A percentile compares a stretch with the other conserved stretches of the same genome.
These are phyloP conservation scores for Hypercompe scribonia DNA, from an alignment of 2,888 invertebrate genomes.

Conservation along the genomic window DNA sequence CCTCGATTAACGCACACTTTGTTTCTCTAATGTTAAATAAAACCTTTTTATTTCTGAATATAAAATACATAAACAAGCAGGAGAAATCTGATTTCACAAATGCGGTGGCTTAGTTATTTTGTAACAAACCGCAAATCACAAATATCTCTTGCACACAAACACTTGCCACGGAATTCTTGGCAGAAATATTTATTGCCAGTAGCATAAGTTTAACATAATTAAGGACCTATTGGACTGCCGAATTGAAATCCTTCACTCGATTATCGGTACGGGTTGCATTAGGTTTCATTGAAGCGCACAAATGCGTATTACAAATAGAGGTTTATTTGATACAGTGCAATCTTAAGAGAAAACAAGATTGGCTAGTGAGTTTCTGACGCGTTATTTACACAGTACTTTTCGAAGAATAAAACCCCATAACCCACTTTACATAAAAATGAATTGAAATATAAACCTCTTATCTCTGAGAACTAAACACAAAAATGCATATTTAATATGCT, in stretches of 20 bases:
- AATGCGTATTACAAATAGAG: not conserved
- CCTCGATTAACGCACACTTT: slow-evolving; percentile 58
- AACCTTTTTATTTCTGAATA: not conserved
- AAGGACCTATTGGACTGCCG: too few species aligned
- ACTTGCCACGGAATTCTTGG: not conserved
- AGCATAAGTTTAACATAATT: not conserved
- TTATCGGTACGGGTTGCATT: not conserved
- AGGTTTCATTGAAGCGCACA: not conserved
- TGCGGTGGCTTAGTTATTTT: not conserved
- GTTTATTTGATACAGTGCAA: not conserved
- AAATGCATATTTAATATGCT: slow-evolving; percentile 47
- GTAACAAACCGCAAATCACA: not conserved
- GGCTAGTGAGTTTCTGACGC: not conserved
- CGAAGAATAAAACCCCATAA: not conserved
- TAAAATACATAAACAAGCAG: not conserved
- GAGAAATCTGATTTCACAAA: not conserved
- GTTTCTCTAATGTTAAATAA: slow-evolving; percentile 27
- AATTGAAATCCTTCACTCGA: not conserved
- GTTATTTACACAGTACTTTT: not conserved
- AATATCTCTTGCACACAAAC: not conserved
- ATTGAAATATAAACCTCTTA: slow-evolving; percentile 28
- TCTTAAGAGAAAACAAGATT: not conserved
- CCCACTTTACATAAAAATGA: slow-evolving; percentile 14
- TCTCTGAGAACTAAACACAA: slow-evolving; percentile 26
- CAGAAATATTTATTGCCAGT: not conserved